These are phyloP conservation scores for Apeltes quadracus DNA, from an alignment of 2,113 vertebrate genomes.

Conservation along the genomic window DNA sequence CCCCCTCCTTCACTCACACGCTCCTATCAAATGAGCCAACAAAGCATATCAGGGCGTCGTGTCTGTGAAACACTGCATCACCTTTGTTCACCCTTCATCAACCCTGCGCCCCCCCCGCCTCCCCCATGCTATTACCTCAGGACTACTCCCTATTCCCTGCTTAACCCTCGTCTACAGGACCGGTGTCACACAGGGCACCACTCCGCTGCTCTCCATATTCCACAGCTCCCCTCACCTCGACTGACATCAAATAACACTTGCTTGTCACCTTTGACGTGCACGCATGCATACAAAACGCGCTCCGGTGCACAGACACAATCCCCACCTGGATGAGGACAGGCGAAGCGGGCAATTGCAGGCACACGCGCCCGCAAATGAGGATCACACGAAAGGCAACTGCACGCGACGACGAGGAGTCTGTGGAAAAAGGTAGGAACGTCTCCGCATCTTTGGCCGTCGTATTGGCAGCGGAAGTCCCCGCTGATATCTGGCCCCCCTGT, in stretches of 20 bases:
- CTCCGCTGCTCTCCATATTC: slow-evolving; percentile 72
- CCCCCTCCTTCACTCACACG: slow-evolving; percentile 69
- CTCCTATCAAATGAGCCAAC: slow-evolving; percentile 79
- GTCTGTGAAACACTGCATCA: slow-evolving; percentile 79
- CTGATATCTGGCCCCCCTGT: slow-evolving; percentile 56
- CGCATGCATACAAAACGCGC: slow-evolving; percentile 61
- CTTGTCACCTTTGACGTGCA: slow-evolving; percentile 63
- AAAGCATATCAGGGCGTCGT: slow-evolving; percentile 77
- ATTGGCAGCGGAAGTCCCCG: slow-evolving; percentile 37
- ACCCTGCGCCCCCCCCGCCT: slow-evolving; percentile 67
- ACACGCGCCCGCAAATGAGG: slow-evolving; percentile 42
- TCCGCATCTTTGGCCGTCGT: slow-evolving; percentile 58
- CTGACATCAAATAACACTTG: slow-evolving; percentile 69
- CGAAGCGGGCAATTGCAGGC: slow-evolving; percentile 26
- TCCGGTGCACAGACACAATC: slow-evolving; percentile 39
- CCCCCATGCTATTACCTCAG: slow-evolving; percentile 75
- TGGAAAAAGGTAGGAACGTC: slow-evolving; percentile 63
- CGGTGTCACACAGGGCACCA: slow-evolving; percentile 68
- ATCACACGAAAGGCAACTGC: slow-evolving; percentile 32
- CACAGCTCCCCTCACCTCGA: slow-evolving; percentile 68
- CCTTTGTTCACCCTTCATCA: slow-evolving; percentile 82
- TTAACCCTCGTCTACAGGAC: slow-evolving; percentile 78
- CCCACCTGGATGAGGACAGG: slow-evolving; percentile 18
- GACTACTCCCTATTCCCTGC: slow-evolving; percentile 78
- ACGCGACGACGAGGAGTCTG: slow-evolving; percentile 50